These are phyloP conservation scores for Piaya cayana DNA, from an alignment of 2,113 vertebrate species.

Conservation along the genomic window DNA sequence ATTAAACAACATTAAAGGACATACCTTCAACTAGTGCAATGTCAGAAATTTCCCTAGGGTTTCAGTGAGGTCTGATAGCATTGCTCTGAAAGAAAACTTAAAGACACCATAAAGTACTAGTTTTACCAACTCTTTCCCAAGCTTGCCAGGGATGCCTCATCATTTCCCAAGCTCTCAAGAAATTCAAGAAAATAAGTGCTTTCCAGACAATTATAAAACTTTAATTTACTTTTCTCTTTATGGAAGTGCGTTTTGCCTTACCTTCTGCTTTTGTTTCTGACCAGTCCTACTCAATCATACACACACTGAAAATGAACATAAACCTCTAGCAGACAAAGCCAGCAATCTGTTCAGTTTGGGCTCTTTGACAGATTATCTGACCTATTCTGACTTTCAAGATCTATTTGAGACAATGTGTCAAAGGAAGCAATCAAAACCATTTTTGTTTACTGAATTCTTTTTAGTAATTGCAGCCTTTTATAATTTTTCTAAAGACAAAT, in stretches of 20 bases:
- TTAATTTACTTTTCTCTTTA: not conserved
- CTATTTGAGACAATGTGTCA: not conserved
- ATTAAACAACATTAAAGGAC: constrained; percentile 48
- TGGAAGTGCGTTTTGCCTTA: not conserved
- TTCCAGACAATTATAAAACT: not conserved
- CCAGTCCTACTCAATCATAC: not conserved
- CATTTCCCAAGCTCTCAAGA: not conserved
- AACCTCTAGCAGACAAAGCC: not conserved
- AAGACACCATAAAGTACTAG: not conserved
- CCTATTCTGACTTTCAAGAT: not conserved
- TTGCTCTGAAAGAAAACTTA: not conserved
- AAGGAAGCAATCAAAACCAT: not conserved
- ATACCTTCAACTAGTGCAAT: not conserved
- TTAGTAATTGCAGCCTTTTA: constrained; percentile 14
- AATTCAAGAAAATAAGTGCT: not conserved
- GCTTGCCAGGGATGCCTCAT: not conserved
- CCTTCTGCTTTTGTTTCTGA: not conserved
- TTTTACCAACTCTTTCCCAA: not conserved
- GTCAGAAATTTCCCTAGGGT: not conserved
- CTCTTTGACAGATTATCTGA: not conserved
- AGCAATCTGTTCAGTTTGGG: not conserved
- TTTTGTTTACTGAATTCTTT: constrained; percentile 32
- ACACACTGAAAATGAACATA: not conserved
- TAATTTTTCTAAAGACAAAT: constrained; percentile 14
- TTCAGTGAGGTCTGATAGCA: constrained; percentile 1